These are phyloP conservation scores for Pseudomyrmex sp. DNA, from an alignment of 1,140 invertebrate species.

Conservation along the genomic window DNA sequence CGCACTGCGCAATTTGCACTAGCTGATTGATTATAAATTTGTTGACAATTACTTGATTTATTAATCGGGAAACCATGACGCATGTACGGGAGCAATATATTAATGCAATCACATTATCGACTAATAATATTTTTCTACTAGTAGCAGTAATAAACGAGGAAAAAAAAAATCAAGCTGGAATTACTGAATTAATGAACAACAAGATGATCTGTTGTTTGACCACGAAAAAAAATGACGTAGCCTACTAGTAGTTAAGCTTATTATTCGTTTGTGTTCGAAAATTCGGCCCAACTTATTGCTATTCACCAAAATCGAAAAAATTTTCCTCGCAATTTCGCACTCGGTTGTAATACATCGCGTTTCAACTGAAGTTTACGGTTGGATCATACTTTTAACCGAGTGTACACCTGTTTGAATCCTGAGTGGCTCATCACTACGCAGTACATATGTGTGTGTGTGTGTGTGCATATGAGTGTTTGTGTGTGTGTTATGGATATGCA, in stretches of 20 bases:
- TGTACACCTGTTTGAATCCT: slow-evolving; percentile 27
- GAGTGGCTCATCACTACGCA: slow-evolving; percentile 16
- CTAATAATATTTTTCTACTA: slow-evolving; percentile 1
- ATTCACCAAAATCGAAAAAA: not conserved
- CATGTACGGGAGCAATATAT: not conserved
- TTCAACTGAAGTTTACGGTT: not conserved
- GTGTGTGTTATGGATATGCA: slow-evolving; percentile 19
- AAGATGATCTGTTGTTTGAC: not conserved
- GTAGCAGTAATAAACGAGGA: not conserved
- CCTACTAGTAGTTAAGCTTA: not conserved
- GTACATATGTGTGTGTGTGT: not conserved
- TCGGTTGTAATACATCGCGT: not conserved
- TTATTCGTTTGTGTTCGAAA: not conserved
- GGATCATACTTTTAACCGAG: slow-evolving; percentile 19
- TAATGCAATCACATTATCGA: slow-evolving; percentile 4
- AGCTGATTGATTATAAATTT: slow-evolving; percentile 22
- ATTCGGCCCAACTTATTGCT: not conserved
- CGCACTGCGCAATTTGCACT: not conserved
- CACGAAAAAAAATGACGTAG: not conserved
- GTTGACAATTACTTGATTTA: slow-evolving; percentile 24
- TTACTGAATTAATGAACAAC: slow-evolving; percentile 20
- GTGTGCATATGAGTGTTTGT: not conserved
- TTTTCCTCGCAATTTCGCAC: not conserved
- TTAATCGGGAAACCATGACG: slow-evolving; percentile 7
- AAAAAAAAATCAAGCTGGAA: not conserved